phyloP scores from a whole-genome alignment of 2,113 vertebrate species.

The Callospermophilus lateralis region DNA sequence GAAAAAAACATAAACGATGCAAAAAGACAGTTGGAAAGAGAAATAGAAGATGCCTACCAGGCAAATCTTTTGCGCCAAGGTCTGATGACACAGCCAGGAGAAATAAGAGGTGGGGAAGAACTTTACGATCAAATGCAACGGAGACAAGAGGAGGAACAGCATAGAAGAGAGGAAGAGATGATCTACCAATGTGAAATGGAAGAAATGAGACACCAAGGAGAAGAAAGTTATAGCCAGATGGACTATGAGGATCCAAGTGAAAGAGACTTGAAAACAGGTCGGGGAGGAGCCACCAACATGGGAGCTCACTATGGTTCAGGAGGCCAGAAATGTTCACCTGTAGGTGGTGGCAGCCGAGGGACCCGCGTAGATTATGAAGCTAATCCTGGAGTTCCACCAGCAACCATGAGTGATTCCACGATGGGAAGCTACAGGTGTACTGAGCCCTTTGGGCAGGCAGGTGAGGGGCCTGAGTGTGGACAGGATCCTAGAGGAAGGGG shows the following conservation, averaged over 20 bases:
- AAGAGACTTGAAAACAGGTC: slow-evolving; percentile 96
- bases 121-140: slow-evolving; percentile 97
- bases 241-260: slow-evolving; percentile 97
- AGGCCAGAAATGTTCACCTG: slow-evolving; percentile 94
- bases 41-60: slow-evolving; percentile 99
- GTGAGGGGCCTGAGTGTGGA: slow-evolving; percentile 93
- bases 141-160: slow-evolving; percentile 98
- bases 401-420: slow-evolving; percentile 93
- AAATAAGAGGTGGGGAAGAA: slow-evolving; percentile 97
- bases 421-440: slow-evolving; percentile 98
- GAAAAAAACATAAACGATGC: slow-evolving; percentile 99
- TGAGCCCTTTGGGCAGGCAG: slow-evolving; percentile 97
- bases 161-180: slow-evolving; percentile 97
- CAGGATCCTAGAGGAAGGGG: slow-evolving; percentile 95
- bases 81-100: slow-evolving; percentile 96
- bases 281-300: slow-evolving; percentile 93
- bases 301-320: slow-evolving; percentile 94
- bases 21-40: slow-evolving; percentile 97
- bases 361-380: slow-evolving; percentile 95
- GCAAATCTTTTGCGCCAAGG: slow-evolving; percentile 97
- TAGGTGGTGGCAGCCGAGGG: slow-evolving; percentile 86
- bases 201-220: slow-evolving; percentile 97
- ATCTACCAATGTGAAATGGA: slow-evolving; percentile 97
- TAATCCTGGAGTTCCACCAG: slow-evolving; percentile 94
- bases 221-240: slow-evolving; percentile 97